These are phyloP conservation scores for Bombus breviceps DNA, from an alignment of 1,140 invertebrate species.

Conservation along the genomic window DNA sequence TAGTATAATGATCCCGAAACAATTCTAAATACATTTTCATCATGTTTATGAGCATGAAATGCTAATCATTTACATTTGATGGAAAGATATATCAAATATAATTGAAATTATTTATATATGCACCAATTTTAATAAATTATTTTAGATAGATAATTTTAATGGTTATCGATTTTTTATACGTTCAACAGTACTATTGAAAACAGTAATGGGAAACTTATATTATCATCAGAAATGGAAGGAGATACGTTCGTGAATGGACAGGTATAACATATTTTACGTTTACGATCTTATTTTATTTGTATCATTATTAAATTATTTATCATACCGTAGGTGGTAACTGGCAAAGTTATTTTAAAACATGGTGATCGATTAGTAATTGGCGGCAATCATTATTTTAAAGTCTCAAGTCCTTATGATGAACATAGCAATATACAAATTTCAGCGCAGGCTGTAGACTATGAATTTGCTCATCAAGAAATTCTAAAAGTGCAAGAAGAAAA, in stretches of 20 bases:
- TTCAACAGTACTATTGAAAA: constrained; percentile 80
- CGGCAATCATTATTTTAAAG: constrained; percentile 87
- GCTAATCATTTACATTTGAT: not conserved
- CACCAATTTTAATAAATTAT: not conserved
- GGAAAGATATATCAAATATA: not conserved
- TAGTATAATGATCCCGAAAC: not conserved
- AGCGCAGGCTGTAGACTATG: constrained; percentile 83
- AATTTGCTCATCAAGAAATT: constrained; percentile 86
- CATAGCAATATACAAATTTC: constrained; percentile 61
- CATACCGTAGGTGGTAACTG: constrained; percentile 62
- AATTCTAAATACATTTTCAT: not conserved
- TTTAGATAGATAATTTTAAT: constrained; percentile 14
- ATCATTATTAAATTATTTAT: constrained; percentile 2
- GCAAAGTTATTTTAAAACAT: constrained; percentile 83
- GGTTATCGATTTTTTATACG: constrained; percentile 34
- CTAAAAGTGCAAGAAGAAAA: constrained; percentile 85
- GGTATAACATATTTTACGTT: constrained; percentile 65
- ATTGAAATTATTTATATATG: not conserved
- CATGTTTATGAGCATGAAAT: not conserved
- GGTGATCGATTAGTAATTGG: constrained; percentile 87
- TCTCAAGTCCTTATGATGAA: constrained; percentile 81
- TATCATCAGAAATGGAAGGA: constrained; percentile 82
- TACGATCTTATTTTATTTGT: not conserved
- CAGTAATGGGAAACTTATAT: constrained; percentile 79
- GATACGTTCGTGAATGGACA: constrained; percentile 88